Conservation (phyloP, 2,113 vertebrate species). For the Bucco capensis region DNA sequence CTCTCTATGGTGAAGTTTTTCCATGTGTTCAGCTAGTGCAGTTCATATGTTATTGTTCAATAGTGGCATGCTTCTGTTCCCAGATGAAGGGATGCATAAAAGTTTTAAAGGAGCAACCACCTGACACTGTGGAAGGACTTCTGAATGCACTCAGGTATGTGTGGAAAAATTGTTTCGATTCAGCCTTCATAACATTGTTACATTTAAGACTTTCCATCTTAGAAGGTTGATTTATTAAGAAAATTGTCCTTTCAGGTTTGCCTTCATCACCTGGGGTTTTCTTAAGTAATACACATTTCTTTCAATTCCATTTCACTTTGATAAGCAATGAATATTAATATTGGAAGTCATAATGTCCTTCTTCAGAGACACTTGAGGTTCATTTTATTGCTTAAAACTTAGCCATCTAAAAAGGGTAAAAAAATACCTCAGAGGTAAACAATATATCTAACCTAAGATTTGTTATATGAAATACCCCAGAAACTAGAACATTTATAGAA, state of each 20-base stretch:
- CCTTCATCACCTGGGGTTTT: background rate
- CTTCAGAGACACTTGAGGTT: background rate
- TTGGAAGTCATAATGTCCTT: background rate
- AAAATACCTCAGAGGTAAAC: background rate
- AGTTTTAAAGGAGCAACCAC: slow-evolving; percentile 97
- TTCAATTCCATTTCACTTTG: background rate
- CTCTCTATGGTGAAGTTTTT: background rate
- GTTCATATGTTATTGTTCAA: slow-evolving; percentile 56
- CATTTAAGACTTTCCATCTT: background rate
- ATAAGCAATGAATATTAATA: background rate
- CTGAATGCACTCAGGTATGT: slow-evolving; percentile 97
- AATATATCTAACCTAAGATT: background rate
- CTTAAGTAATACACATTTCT: background rate
- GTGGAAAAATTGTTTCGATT: background rate
- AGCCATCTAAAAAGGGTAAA: background rate
- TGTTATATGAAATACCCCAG: background rate
- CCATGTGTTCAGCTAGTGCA: slow-evolving; percentile 33
- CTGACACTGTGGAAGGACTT: slow-evolving; percentile 95
- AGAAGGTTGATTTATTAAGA: background rate
- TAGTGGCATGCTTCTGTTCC: slow-evolving; percentile 62
- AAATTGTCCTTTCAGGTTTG: background rate
- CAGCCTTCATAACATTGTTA: background rate
- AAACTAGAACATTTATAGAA: background rate
- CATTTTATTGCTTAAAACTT: background rate
- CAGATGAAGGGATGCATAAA: slow-evolving; percentile 99